These are phyloP conservation scores for Dendrolimus punctatus DNA, from an alignment of 1,140 invertebrate genomes.

Conservation along the genomic window DNA sequence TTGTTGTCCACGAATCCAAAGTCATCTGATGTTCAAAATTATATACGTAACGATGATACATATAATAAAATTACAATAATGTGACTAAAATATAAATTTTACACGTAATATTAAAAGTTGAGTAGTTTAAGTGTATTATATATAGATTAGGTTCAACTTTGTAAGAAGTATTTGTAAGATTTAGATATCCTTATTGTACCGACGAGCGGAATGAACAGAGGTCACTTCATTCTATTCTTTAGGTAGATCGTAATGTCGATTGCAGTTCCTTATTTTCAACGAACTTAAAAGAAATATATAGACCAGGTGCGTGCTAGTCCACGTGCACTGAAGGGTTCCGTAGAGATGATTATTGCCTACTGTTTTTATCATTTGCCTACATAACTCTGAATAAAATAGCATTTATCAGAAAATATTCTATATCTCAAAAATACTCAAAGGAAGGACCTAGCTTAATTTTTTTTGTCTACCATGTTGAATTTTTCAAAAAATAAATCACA, in stretches of 20 bases:
- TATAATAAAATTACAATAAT: slow-evolving; percentile 65
- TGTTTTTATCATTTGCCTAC: no score
- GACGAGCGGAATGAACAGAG: slow-evolving; percentile 17
- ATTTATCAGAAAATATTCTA: no score
- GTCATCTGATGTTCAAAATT: slow-evolving; percentile 69
- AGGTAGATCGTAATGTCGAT: slow-evolving; percentile 9
- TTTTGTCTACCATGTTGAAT: no score
- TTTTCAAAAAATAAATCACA: no score
- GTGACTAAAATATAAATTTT: slow-evolving; percentile 65
- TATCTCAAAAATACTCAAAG: no score
- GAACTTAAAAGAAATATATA: slow-evolving; percentile 5
- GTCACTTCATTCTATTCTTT: slow-evolving; percentile 15
- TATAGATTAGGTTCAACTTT: slow-evolving; percentile 59
- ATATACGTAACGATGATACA: slow-evolving; percentile 70
- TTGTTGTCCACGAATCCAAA: slow-evolving; percentile 40
- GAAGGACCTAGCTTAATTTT: no score
- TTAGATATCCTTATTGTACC: slow-evolving; percentile 20
- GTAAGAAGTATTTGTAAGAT: slow-evolving; percentile 50
- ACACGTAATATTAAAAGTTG: slow-evolving; percentile 66
- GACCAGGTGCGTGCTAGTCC: not conserved
- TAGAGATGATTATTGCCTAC: no score
- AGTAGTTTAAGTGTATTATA: slow-evolving; percentile 66
- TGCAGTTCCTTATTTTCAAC: slow-evolving; percentile 15
- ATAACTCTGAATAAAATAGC: no score
- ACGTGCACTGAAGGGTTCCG: no score